These are phyloP conservation scores for Apistogramma diplotaenia DNA, from an alignment of 2,113 vertebrate species.

Conservation along the genomic window DNA sequence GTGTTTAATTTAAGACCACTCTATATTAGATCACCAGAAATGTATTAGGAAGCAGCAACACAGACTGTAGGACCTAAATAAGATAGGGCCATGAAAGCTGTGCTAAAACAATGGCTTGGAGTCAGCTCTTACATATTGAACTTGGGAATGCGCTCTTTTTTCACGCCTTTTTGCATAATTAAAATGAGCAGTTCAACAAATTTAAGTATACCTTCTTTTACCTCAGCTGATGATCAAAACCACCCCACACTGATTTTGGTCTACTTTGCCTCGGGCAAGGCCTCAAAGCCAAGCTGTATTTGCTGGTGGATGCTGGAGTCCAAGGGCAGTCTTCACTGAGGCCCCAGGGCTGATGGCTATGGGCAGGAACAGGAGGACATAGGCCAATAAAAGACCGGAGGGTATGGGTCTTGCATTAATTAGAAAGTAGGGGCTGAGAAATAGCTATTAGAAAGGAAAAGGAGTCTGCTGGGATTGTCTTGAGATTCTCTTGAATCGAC, in stretches of 20 bases:
- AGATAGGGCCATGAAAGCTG: conserved; percentile 32
- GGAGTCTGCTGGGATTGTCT: conserved; percentile 23
- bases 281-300: conserved; percentile 8
- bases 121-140: background rate
- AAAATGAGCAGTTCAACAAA: background rate
- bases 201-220: conserved; percentile 10
- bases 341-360: conserved; percentile 23
- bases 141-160: background rate
- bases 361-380: conserved; percentile 9
- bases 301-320: conserved; percentile 8
- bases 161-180: background rate
- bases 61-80: conserved; percentile 27
- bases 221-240: background rate
- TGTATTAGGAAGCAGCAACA: conserved; percentile 49
- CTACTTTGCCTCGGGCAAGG: conserved; percentile 36
- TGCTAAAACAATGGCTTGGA: conserved; percentile 21
- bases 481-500: conserved; percentile 38
- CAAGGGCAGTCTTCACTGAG: conserved; percentile 7
- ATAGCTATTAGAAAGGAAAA: conserved; percentile 8
- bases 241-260: conserved; percentile 34
- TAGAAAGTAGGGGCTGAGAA: conserved; percentile 12
- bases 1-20: conserved; percentile 65
- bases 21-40: conserved; percentile 52
- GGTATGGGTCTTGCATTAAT: conserved; percentile 39
- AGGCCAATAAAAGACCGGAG: background rate